phyloP scores from a whole-genome alignment of 2,888 invertebrate species.

The Phyto melanocephala region DNA sequence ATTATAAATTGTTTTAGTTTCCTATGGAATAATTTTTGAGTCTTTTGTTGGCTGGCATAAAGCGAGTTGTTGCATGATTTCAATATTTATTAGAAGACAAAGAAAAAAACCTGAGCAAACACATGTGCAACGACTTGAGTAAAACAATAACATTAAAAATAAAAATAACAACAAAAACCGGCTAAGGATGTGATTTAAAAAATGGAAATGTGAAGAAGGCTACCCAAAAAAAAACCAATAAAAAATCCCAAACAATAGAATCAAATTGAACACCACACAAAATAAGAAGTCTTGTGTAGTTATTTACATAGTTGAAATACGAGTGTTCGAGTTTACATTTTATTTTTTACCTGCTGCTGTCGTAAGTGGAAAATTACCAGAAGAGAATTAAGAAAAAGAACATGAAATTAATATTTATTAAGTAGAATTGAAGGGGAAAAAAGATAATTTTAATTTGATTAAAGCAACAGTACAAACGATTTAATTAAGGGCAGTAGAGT shows the following conservation, averaged over 20 bases:
- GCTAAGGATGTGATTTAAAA: conserved; percentile 4
- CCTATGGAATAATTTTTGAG: too few species aligned
- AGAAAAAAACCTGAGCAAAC: conserved; percentile 11
- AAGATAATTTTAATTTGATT: not conserved
- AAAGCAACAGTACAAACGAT: not conserved
- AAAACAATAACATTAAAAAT: not conserved
- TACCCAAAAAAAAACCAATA: not conserved
- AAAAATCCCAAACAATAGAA: not conserved
- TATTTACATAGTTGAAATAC: not conserved
- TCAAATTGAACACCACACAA: not conserved
- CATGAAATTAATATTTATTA: conserved; percentile 8
- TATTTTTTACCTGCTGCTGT: not conserved
- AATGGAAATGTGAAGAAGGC: not conserved
- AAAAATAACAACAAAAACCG: not conserved
- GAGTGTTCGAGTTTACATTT: not conserved
- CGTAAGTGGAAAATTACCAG: conserved; percentile 30
- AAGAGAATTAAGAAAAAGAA: not conserved
- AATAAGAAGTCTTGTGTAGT: not conserved
- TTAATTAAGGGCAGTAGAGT: not conserved
- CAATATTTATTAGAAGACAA: conserved; percentile 59
- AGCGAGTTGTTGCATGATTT: conserved; percentile 67
- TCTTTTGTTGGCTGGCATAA: conserved; percentile 69
- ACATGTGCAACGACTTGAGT: not conserved
- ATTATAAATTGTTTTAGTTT: too few species aligned
- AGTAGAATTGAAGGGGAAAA: not conserved